Evolutionary conservation across 2,113 vertebrate species (phyloP).

Genomic region (Gymnobelideus leadbeateri): DNA sequence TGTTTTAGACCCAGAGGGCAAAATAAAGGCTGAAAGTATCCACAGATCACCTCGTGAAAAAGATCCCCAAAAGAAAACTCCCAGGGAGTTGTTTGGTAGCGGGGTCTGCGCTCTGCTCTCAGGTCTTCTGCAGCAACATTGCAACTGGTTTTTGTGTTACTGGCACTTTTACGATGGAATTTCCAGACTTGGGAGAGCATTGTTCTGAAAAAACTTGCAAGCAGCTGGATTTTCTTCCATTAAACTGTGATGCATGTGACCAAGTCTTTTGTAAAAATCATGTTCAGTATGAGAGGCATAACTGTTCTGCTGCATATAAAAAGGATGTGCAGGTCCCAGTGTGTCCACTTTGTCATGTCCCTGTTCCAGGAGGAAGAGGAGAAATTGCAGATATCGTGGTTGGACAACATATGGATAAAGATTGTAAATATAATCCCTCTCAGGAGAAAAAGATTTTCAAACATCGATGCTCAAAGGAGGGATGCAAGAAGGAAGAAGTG

Average conservation of each 20-base stretch:
- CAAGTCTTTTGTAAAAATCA: conserved; percentile 96
- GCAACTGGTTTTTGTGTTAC: neutral
- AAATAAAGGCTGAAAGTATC: too few relatives aligned
- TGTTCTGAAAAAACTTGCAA: conserved; percentile 92
- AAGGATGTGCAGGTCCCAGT: conserved; percentile 95
- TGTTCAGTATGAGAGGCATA: conserved; percentile 86
- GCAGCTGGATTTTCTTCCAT: conserved; percentile 94
- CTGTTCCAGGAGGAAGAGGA: conserved; percentile 90
- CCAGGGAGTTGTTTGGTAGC: too few relatives aligned
- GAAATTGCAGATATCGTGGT: conserved; percentile 93
- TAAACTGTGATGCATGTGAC: conserved; percentile 93
- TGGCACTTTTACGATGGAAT: conserved; percentile 86
- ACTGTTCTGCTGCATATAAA: conserved; percentile 92
- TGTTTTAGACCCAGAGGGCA: too few relatives aligned
- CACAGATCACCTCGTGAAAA: too few relatives aligned
- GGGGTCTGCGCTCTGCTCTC: too few relatives aligned
- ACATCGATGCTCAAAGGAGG: conserved; percentile 90
- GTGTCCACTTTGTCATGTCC: conserved; percentile 92
- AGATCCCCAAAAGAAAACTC: too few relatives aligned
- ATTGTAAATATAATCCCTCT: conserved; percentile 89
- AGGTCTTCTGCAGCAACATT: conserved; percentile 38
- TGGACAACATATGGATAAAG: conserved; percentile 92
- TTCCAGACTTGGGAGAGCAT: conserved; percentile 92
- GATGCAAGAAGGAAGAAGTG: conserved; percentile 95
- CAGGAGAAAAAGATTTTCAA: conserved; percentile 92